Evolutionary conservation across 2,113 vertebrate species (phyloP), one percentile per base, ranked within the genome.

Genomic region (Arizona elegans): DNA sequence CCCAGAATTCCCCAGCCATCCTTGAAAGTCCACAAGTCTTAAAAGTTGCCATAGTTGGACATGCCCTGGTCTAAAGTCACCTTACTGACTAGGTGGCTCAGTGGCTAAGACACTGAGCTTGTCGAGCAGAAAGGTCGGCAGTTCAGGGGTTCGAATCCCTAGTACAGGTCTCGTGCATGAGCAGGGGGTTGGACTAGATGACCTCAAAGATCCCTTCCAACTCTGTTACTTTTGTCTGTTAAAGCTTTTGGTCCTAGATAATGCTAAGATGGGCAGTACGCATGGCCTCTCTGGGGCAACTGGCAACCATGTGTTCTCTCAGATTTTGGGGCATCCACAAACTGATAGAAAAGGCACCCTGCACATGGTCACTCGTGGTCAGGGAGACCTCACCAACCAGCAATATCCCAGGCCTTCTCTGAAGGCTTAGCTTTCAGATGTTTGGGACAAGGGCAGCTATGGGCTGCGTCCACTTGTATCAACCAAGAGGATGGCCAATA

Each of bases 241-340:
- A 47, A 23, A 50, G 23, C 85, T 86, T 53, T 53, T 19, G 29
- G 2, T 1, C 26, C 88, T 33, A 24, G 26, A 33, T 1, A 24
- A 13, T 33, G 53, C 26, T 8, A 58, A 58, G 52, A 38, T 8
- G 1, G 5, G 3, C 7, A 10, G 1, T 2, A 3, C 12, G 19
- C 2, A 5, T 0, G 10, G n/a, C 9, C 2, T 26, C 53, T 59
- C 5, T 29, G 15, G 15, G 9, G 26, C 8, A 43, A n/a, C 50
- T 1, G 15, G 38, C 54, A 91, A 43, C 19, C 47, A 1, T 65
- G 23, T 9, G 24, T 70, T 43, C 1, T 11, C 29, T 15, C 26
- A 43, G n/a, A 86, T 50, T 29, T 59, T 2, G 86, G 55, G 13
- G 33, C 13, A 59, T 29, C 13, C 10, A 33, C 11, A 38, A 81